Conservation (phyloP, 2,888 invertebrate species). For the Leptinotarsa rubiginosa region DNA sequence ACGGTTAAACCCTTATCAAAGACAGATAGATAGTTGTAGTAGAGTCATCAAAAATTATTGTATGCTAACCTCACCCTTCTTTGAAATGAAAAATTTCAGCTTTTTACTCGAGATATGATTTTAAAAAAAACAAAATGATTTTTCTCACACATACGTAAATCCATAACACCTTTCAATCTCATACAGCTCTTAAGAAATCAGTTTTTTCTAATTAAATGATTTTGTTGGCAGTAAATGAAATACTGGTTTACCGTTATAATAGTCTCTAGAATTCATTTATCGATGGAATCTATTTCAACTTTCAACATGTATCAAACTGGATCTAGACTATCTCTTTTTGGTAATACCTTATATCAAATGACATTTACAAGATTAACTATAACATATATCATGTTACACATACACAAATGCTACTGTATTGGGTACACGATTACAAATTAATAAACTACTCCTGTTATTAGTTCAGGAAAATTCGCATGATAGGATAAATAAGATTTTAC, state of each 20-base stretch:
- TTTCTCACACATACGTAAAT: neutral
- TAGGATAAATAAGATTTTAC: neutral
- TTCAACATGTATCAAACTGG: neutral
- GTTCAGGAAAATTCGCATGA: neutral
- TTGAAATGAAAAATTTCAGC: too few relatives aligned
- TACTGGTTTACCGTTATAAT: conserved; percentile 14
- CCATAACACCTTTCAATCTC: neutral
- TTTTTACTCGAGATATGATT: too few relatives aligned
- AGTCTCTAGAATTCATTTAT: neutral
- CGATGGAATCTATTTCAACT: neutral
- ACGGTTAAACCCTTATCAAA: too few relatives aligned
- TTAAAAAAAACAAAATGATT: neutral
- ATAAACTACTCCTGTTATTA: neutral
- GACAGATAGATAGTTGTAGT: too few relatives aligned
- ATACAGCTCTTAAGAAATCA: neutral
- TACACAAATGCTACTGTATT: conserved; percentile 8
- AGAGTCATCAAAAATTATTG: too few relatives aligned
- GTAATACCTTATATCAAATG: conserved; percentile 14
- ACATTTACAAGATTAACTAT: conserved; percentile 10
- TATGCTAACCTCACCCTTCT: too few relatives aligned
- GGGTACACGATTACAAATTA: neutral
- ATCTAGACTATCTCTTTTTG: conserved; percentile 18
- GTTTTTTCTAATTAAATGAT: neutral
- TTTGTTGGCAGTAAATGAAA: conserved; percentile 4
- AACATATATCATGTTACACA: conserved; percentile 6